Evolutionary conservation across 2,888 invertebrate genomes (phyloP).

Genomic region (Pycnomerus fuliginosus): DNA sequence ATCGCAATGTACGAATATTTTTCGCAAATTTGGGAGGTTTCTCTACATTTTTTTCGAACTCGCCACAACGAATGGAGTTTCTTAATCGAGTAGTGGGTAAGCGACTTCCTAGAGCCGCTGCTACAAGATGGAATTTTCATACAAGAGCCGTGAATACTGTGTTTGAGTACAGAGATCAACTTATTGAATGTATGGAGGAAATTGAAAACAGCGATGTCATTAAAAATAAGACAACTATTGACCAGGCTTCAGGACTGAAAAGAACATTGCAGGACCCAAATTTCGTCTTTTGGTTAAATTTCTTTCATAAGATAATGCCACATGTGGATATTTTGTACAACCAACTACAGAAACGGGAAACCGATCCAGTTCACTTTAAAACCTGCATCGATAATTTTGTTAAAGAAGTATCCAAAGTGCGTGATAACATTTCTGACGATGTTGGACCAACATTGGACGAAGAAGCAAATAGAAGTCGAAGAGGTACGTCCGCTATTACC

Average conservation of each 20-base stretch:
- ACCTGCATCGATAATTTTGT: constrained; percentile 10
- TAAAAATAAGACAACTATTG: constrained; percentile 19
- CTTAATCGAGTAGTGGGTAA: constrained; percentile 20
- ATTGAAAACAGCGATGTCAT: constrained; percentile 13
- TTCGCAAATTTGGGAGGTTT: constrained; percentile 25
- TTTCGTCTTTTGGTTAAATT: constrained; percentile 35
- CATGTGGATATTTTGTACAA: constrained; percentile 32
- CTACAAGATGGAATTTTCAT: constrained; percentile 29
- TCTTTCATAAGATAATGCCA: constrained; percentile 34
- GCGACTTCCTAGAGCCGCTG: constrained; percentile 13
- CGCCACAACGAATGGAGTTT: constrained; percentile 19
- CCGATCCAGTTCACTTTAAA: constrained; percentile 10
- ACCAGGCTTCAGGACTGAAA: constrained; percentile 20
- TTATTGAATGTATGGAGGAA: constrained; percentile 31
- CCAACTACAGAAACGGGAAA: constrained; percentile 26
- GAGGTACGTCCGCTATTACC: too few species aligned
- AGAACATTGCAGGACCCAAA: constrained; percentile 19
- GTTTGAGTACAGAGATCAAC: constrained; percentile 26
- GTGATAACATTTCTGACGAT: not conserved
- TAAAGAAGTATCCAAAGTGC: constrained; percentile 2
- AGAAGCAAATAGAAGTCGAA: too few species aligned
- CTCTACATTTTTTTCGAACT: constrained; percentile 26
- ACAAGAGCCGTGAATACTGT: constrained; percentile 20
- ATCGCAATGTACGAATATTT: constrained; percentile 22
- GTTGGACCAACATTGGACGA: too few species aligned